These are phyloP conservation scores for Decapterus maruadsi DNA, from an alignment of 2,797 vertebrate genomes.

Conservation along the genomic window DNA sequence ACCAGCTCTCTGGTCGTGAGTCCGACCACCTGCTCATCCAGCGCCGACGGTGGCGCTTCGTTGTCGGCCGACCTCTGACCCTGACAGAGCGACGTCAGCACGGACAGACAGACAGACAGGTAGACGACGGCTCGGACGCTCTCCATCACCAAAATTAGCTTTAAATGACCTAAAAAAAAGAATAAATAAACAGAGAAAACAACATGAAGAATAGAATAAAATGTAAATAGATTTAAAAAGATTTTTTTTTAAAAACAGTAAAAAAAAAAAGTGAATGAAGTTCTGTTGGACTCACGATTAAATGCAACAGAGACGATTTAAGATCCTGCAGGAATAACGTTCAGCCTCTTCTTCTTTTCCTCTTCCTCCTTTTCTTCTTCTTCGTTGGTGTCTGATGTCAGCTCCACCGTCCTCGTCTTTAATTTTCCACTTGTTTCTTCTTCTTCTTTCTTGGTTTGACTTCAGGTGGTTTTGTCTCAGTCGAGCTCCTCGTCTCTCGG, in stretches of 20 bases:
- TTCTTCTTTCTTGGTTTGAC: not conserved
- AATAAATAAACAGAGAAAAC: not conserved
- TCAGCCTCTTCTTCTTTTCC: not conserved
- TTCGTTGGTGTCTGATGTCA: conserved; percentile 17
- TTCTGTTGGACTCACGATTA: conserved; percentile 35
- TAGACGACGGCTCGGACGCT: conserved; percentile 70
- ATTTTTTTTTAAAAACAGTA: no score
- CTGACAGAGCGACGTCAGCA: conserved; percentile 75
- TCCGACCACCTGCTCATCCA: conserved; percentile 56
- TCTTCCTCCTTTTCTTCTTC: conserved; percentile 17
- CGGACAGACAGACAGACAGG: conserved; percentile 79
- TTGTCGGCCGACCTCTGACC: conserved; percentile 77
- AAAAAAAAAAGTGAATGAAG: not conserved
- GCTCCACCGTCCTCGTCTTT: not conserved
- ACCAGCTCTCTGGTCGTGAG: conserved; percentile 68
- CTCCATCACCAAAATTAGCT: conserved; percentile 73
- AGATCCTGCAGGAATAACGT: not conserved
- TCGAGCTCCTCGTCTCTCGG: not conserved
- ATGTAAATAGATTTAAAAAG: no score
- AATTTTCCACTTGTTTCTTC: not conserved
- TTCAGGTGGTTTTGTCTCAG: not conserved
- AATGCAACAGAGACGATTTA: not conserved
- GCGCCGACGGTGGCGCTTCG: conserved; percentile 36
- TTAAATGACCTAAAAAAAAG: conserved; percentile 1
- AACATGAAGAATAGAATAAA: not conserved